phyloP scores from a whole-genome alignment of 2,888 invertebrate species.

The Lampropteryx suffumata region DNA sequence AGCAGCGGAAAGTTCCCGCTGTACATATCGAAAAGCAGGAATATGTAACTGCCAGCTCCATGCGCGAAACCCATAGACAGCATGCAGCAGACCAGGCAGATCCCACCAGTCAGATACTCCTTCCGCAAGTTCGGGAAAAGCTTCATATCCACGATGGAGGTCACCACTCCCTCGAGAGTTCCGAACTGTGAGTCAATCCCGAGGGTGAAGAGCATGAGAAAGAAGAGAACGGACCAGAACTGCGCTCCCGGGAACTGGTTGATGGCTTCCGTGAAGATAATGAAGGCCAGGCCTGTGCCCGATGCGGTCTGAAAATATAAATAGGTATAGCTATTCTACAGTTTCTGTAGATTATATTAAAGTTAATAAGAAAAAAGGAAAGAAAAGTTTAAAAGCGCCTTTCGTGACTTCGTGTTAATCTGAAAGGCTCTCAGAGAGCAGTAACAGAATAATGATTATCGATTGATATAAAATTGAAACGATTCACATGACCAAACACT shows the following conservation, averaged over 20 bases:
- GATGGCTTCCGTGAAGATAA: conserved; percentile 98
- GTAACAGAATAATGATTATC: too few species aligned
- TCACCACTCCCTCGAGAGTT: conserved; percentile 97
- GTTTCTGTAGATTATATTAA: too few species aligned
- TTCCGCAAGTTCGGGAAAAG: conserved; percentile 95
- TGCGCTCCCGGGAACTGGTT: conserved; percentile 98
- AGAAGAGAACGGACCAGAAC: conserved; percentile 97
- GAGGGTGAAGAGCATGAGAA: conserved; percentile 97
- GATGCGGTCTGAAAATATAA: conserved; percentile 90
- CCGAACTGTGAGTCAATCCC: conserved; percentile 99
- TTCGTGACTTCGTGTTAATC: too few species aligned
- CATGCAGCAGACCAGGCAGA: conserved; percentile 91
- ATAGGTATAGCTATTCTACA: too few species aligned
- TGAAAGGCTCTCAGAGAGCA: too few species aligned
- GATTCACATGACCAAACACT: too few species aligned
- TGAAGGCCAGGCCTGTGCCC: conserved; percentile 97
- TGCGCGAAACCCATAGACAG: conserved; percentile 96
- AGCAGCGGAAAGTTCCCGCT: conserved; percentile 96
- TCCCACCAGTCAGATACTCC: conserved; percentile 91
- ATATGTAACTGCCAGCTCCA: conserved; percentile 96
- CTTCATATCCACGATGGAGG: conserved; percentile 97
- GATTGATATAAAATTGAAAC: too few species aligned
- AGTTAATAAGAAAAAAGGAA: too few species aligned
- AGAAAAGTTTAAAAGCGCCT: too few species aligned
- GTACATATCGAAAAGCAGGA: conserved; percentile 96